Evolutionary conservation across 1,140 invertebrate species (phyloP).

Genomic region (Zaprionus ghesquierei): DNA sequence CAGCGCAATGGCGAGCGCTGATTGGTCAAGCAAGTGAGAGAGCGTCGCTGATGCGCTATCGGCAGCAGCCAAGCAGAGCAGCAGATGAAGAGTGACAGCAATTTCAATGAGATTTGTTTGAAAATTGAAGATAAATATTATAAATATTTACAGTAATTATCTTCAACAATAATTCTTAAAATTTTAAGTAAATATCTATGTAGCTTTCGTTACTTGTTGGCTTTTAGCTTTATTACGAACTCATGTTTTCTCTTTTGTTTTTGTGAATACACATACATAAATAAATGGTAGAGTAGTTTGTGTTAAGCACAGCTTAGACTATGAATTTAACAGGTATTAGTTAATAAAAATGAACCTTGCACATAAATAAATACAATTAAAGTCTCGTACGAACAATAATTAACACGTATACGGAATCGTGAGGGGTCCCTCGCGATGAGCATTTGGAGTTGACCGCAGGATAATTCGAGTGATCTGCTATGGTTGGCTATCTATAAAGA

Average conservation of each 20-base stretch:
- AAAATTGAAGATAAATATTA: neutral
- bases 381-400: constrained; percentile 43
- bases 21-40: neutral
- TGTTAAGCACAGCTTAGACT: constrained; percentile 62
- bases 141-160: too few relatives aligned
- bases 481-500: neutral
- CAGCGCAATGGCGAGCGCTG: neutral
- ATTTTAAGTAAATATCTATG: neutral
- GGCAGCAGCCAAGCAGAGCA: neutral
- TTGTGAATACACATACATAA: constrained; percentile 20
- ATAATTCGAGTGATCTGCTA: constrained; percentile 36
- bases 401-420: constrained; percentile 37
- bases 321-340: constrained; percentile 37
- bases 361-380: constrained; percentile 73
- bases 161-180: too few relatives aligned
- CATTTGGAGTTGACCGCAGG: constrained; percentile 18
- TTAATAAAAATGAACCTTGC: constrained; percentile 47
- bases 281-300: constrained; percentile 25
- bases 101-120: neutral
- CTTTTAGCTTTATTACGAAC: constrained; percentile 54
- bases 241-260: neutral
- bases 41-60: neutral
- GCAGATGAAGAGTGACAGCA: neutral
- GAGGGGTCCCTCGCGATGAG: constrained; percentile 24
- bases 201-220: neutral